phyloP scores from a whole-genome alignment of 2,888 invertebrate genomes.

The Agrilus cyanescens region DNA sequence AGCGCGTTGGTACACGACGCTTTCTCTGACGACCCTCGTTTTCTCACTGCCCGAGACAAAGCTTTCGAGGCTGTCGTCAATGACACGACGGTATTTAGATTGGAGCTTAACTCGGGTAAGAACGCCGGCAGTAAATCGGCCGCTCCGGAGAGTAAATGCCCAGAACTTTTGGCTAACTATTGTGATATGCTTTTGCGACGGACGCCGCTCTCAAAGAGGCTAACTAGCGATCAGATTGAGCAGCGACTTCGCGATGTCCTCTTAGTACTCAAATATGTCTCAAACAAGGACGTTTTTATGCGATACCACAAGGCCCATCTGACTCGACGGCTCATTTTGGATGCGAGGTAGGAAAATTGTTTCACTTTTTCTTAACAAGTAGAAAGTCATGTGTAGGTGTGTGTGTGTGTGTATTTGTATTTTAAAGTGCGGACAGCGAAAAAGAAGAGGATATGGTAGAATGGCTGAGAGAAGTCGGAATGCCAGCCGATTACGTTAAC shows the following conservation, averaged over 20 bases:
- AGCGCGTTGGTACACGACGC: constrained; percentile 87
- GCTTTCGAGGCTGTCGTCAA: constrained; percentile 97
- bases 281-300: constrained; percentile 99
- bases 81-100: constrained; percentile 80
- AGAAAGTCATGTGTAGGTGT: neutral
- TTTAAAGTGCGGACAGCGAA: constrained; percentile 85
- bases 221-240: constrained; percentile 96
- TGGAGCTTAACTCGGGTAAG: constrained; percentile 52
- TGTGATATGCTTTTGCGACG: constrained; percentile 98
- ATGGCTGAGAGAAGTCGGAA: constrained; percentile 94
- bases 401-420: neutral
- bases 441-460: constrained; percentile 99
- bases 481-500: constrained; percentile 99
- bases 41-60: constrained; percentile 94
- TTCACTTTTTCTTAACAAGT: neutral
- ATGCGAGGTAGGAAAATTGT: constrained; percentile 48
- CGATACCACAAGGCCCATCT: constrained; percentile 97
- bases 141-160: constrained; percentile 93
- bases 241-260: constrained; percentile 84
- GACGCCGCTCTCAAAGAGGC: constrained; percentile 89
- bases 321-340: constrained; percentile 88
- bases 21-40: constrained; percentile 92
- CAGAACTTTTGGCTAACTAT: constrained; percentile 96
- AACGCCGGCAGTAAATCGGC: constrained; percentile 53
- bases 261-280: constrained; percentile 95